Evolutionary conservation across 2,888 invertebrate genomes (phyloP), one percentile per base, ranked within the genome.

Genomic region (Drosophila anceps): DNA sequence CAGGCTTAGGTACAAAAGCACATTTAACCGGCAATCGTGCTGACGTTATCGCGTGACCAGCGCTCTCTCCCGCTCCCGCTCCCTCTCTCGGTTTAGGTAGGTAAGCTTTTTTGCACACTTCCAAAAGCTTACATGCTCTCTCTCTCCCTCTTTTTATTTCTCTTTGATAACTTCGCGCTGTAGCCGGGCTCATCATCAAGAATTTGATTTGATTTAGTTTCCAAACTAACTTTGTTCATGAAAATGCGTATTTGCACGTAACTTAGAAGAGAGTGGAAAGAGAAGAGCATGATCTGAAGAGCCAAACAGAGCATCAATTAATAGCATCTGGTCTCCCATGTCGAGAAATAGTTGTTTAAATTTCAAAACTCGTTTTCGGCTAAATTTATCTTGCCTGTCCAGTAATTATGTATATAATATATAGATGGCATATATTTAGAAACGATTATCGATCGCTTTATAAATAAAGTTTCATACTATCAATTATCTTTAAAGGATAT

Each of bases 151-250:
- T 12, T 55, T 24, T 18, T 27, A 15, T n/a, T n/a, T n/a, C 2
- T 15, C 33, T 18, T 46, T 63, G 43, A 20, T 41, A 70, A 33
- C 64, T 55, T 57, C n/a, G n/a, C 27, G 37, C 13, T 15, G 12
- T 29, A 18, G 27, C 15, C 44, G 44, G 18, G 8, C 44, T 76
- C 57, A 44, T 59, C 15, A 20, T 6, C 24, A 44, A 24, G 7
- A 1, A 6, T 35, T 58, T 71, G 71, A 69, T 75, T 66, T 69
- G 60, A 50, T 75, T 72, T 54, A n/a, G 18, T 13, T 76, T 70
- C 64, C 62, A 69, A 59, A 69, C 74, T 69, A 75, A 51, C 24
- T 50, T n/a, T 15, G 7, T 13, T 39, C 50, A 41, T 46, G 31
- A 15, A 1, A 20, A 10, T 15, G 44, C 12, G 15, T 43, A 20